Evolutionary conservation across 1,140 invertebrate species (phyloP), one percentile per base, ranked within the genome.

Genomic region (Drosophila bifasciata): DNA sequence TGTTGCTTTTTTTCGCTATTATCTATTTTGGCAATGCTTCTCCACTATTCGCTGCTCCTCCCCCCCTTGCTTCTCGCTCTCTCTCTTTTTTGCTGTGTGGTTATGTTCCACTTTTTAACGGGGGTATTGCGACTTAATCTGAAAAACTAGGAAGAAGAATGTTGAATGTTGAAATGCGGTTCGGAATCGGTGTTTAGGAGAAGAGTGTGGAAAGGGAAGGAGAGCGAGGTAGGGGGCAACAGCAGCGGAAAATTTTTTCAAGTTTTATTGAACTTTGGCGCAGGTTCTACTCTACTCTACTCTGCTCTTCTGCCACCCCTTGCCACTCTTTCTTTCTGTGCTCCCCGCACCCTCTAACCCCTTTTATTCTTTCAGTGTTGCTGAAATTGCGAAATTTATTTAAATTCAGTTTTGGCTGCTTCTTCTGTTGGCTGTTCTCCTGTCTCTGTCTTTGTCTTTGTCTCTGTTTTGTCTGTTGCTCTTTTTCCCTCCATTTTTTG

Each of bases 341-440:
- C 13, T 11, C 28, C 28, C 9, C 32, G 3, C 9, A 9, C 11
- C 28, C 32, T 36, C 11, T 13, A 1, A 11, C 0, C 11, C 3
- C 32, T 5, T 13, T 5, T 13, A 9, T 36, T 36, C 11, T 13
- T 36, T 36, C 11, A 13, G 11, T 36, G 32, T 36, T 45, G 81
- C 73, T 74, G 76, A 86, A 73, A 66, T 85, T 77, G 81, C 81
- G 73, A 85, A 86, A 79, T 85, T 80, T 85, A 85, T 85, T 85
- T 79, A 85, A 85, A 85, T 85, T 85, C 62, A 70, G 58, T 79
- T 76, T 76, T 58, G 61, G 59, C 40, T 74, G 43, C 53, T 59
- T 36, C 50, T 61, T 66, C 55, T 41, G n/a, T n/a, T n/a, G n/a
- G n/a, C n/a, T n/a, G n/a, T n/a, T n/a, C n/a, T n/a, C n/a, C n/a